These are phyloP conservation scores for Orientallactaga bullata DNA, from an alignment of 2,113 vertebrate genomes.

Conservation along the genomic window DNA sequence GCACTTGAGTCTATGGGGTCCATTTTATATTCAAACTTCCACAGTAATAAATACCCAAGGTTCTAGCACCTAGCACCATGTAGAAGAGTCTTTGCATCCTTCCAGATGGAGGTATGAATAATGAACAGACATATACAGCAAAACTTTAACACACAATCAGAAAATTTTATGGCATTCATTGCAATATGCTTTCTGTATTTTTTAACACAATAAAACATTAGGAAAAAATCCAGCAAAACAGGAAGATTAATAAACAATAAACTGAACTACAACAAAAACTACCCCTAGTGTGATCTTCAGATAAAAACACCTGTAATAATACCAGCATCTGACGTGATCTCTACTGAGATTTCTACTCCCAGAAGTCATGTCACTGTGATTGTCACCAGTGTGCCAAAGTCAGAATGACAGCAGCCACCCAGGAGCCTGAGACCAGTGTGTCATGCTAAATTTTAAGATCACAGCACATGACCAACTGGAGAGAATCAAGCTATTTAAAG, in stretches of 20 bases:
- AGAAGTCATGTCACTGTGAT: not conserved
- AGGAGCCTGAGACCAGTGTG: not conserved
- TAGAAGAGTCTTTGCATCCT: not conserved
- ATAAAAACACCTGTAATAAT: not conserved
- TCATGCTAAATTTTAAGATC: not conserved
- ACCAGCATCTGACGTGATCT: slow-evolving; percentile 43
- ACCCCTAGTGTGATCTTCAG: slow-evolving; percentile 47
- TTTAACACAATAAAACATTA: not conserved
- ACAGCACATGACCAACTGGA: not conserved
- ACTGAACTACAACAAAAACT: slow-evolving; percentile 40
- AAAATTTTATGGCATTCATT: not conserved
- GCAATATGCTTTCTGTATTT: not conserved
- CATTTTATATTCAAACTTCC: too few species aligned
- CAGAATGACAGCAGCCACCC: not conserved
- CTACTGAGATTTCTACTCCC: slow-evolving; percentile 39
- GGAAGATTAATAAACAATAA: slow-evolving; percentile 1
- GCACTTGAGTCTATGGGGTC: too few species aligned
- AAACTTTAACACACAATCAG: not conserved
- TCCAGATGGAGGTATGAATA: not conserved
- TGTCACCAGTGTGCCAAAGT: not conserved
- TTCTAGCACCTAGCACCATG: not conserved
- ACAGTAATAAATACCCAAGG: not conserved
- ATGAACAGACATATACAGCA: not conserved
- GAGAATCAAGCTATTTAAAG: not conserved
- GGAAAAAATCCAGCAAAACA: not conserved